phyloP scores from a whole-genome alignment of 2,113 vertebrate genomes.

The Crocuta crocuta region DNA sequence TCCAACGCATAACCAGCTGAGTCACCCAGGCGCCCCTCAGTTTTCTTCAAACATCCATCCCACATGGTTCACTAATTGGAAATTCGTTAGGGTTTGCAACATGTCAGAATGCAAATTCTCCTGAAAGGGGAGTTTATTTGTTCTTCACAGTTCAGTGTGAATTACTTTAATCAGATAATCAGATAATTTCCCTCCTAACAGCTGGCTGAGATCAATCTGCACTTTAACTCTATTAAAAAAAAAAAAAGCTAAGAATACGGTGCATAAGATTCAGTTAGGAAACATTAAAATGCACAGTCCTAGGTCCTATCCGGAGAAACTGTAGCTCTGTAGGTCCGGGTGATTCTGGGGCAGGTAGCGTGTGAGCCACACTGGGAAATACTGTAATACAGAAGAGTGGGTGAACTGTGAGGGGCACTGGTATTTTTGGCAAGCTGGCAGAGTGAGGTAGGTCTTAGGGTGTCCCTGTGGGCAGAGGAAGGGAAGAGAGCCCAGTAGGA shows the following conservation, averaged over 20 bases:
- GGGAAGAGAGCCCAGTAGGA: neutral
- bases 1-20: too few species aligned
- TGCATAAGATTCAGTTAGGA: neutral
- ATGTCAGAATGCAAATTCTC: slow-evolving; percentile 59
- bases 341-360: neutral
- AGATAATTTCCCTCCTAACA: slow-evolving; percentile 57
- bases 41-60: slow-evolving; percentile 31
- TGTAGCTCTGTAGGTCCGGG: neutral
- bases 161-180: slow-evolving; percentile 75
- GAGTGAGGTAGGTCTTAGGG: neutral
- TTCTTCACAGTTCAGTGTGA: slow-evolving; percentile 60
- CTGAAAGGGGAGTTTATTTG: slow-evolving; percentile 54
- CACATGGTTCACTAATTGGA: neutral
- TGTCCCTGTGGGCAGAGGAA: neutral
- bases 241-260: neutral
- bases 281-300: neutral
- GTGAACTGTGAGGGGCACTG: neutral
- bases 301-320: neutral
- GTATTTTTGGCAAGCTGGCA: neutral
- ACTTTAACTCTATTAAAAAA: neutral
- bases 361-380: neutral
- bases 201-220: slow-evolving; percentile 24
- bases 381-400: neutral
- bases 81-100: slow-evolving; percentile 52
- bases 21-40: too few species aligned